Base-by-base conservation (phyloP, 2,797 vertebrate species). In the Chaetophractus vellerosus region DNA sequence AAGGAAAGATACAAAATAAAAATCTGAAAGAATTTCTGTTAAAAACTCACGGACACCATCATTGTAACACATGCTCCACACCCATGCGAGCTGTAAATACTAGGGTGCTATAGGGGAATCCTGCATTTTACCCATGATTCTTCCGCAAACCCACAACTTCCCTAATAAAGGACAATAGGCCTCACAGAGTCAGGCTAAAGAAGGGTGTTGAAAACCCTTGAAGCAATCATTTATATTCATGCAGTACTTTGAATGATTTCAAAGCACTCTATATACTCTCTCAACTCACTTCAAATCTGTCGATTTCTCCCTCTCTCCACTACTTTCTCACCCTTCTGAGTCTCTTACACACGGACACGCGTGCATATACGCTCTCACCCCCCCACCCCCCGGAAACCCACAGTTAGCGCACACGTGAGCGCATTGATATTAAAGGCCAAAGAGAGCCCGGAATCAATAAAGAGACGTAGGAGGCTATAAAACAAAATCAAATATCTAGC, bases 401-500 rank as follows among this genome's bases (percentile, higher is more conserved):
- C 66, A 66, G 2, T n/a, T 24, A 72, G 69, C 41, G 74, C 45
- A 79, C 45, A 89, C 66, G 19, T 41, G 36, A 88, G 50, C 31
- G 21, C 52, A 52, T n/a, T 52, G 64, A 55, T 55, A 14, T 10
- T 36, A 57, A 75, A 31, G 9, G 3, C 68, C 19, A 16, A 55
- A 24, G 33, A 28, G 5, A 81, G 5, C 18, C 11, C 33, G 36
- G 80, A 64, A 19, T 57, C 52, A 45, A 61, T 6, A 38, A 90
- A 68, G 91, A 78, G 68, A 91, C 52, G 23, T 21, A 31, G 7
- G 52, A 88, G 45, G 9, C 64, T 26, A 41, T n/a, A 90, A 93
- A 81, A 76, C 72, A 63, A 90, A 96, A 48, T 16, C 71, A 64
- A 89, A 61, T 72, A 31, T 61, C 38, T 23, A 71, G 74, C 84